Conservation (phyloP, 2,113 vertebrate species). For the Sus scrofa region T2T-Sscrofa CM000814.6:125686501-125687000, state of each 20-base stretch:
- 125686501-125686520: conserved; percentile 51
- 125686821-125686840: conserved; percentile 13
- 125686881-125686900: not conserved
- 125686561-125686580: conserved; percentile 46
- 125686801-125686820: not conserved
- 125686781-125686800: not conserved
- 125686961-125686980: conserved; percentile 45
- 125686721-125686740: conserved; percentile 18
- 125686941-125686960: conserved; percentile 43
- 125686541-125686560: conserved; percentile 25
- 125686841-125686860: conserved; percentile 13
- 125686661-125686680: not conserved
- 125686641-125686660: not conserved
- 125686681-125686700: conserved; percentile 2
- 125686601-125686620: conserved; percentile 43
- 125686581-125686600: conserved; percentile 32
- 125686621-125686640: not conserved
- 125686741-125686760: not conserved
- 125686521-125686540: conserved; percentile 47
- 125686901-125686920: conserved; percentile 45
- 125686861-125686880: conserved; percentile 35
- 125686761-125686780: not conserved
- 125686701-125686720: conserved; percentile 20
- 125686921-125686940: conserved; percentile 43
- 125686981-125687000: conserved; percentile 27